Evolutionary conservation across 2,888 invertebrate species (phyloP), one percentile per base, ranked within the genome.

Genomic region (Acleris cristana): DNA sequence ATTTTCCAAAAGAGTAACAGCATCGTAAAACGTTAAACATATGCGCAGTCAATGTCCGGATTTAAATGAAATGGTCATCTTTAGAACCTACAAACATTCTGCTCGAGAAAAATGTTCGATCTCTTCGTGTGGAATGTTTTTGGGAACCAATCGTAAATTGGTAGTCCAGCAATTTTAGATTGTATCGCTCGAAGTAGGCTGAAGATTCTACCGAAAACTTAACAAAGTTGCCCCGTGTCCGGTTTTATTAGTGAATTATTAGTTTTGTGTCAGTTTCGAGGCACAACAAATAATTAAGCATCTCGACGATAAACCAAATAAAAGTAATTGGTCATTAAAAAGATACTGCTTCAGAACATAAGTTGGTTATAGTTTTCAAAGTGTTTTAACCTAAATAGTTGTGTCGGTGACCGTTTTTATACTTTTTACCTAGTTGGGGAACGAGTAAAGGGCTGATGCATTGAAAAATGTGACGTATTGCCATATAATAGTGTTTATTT

Each of bases 21-120:
- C 75, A 77, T 70, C 80, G 86, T 87, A 87, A 87, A 88, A 85
- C 77, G 76, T 84, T 82, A 79, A 87, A 85, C 81, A 83, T 85
- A 86, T 85, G 81, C 80, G 80, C 71, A 79, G 75, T 77, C 77
- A 76, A 79, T 79, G 76, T 74, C 77, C 74, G 81, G 82, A 79
- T 85, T 85, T 81, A 84, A 88, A 87, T 85, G 87, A 85, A 87
- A 89, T 88, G 87, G 80, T 84, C 84, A 84, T 89, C 88, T 90
- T 89, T 88, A 81, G 84, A 83, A 87, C 84, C 84, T 79, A 84
- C 84, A 85, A 84, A 84, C 87, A 86, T 86, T 88, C 85, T 82
- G 81, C 77, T 78, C 79, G 79, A 83, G 80, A 80, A 86, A 85
- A 88, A 91, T 90, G 83, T 87, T 82, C 85, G 82, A 82, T 83